Conservation (phyloP, 2,888 invertebrate genomes). For the Nomada ferruginata region DNA sequence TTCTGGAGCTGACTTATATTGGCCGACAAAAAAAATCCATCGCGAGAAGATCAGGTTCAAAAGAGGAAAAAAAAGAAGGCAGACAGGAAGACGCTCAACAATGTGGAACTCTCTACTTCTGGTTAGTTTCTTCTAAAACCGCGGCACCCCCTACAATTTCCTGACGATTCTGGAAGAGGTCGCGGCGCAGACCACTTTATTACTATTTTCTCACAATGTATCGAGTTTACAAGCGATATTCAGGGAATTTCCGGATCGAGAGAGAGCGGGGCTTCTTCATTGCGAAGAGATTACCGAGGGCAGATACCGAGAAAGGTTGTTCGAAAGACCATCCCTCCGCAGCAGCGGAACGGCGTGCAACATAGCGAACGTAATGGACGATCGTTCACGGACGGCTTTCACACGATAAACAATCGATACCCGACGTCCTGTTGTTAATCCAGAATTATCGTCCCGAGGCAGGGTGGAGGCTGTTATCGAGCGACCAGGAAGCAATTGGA, state of each 20-base stretch:
- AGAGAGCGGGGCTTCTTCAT: constrained; percentile 43
- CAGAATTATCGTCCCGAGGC: constrained; percentile 68
- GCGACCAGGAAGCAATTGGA: constrained; percentile 71
- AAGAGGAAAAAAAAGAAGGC: too few species aligned
- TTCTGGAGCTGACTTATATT: too few species aligned
- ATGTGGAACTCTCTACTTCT: too few species aligned
- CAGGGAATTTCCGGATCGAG: constrained; percentile 60
- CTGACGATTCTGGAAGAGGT: constrained; percentile 2
- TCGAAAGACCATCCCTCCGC: constrained; percentile 52
- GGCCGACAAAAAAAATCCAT: too few species aligned
- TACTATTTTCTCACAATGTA: constrained; percentile 27
- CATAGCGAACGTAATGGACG: constrained; percentile 66
- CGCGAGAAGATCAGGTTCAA: too few species aligned
- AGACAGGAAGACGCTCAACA: too few species aligned
- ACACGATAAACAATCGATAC: constrained; percentile 74
- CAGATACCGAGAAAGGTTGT: constrained; percentile 61
- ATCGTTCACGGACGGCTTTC: constrained; percentile 71
- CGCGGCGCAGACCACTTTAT: not conserved
- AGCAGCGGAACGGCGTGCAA: constrained; percentile 46
- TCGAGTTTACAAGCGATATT: constrained; percentile 44
- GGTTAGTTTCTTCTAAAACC: not conserved
- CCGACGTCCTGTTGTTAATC: constrained; percentile 71
- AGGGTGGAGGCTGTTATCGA: constrained; percentile 62
- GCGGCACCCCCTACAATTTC: not conserved
- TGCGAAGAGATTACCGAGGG: constrained; percentile 62